Conservation (phyloP, 2,113 vertebrate species). For the Xiphophorus hellerii region DNA sequence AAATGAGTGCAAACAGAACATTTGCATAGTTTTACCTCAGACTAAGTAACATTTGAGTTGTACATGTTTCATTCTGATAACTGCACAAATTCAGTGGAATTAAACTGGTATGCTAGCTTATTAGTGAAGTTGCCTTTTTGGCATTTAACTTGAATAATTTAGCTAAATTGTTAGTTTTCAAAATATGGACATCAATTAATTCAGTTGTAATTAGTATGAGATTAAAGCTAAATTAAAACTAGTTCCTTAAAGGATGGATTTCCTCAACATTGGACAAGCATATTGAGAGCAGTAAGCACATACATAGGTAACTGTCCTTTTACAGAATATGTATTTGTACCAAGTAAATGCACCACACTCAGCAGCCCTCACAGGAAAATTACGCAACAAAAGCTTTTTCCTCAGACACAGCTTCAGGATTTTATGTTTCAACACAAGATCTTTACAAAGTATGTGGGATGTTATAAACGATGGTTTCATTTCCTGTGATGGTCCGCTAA, state of each 20-base stretch:
- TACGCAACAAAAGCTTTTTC: neutral
- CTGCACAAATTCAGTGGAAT: too few species aligned
- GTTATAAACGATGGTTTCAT: slow-evolving; percentile 39
- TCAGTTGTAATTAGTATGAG: neutral
- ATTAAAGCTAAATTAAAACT: too few species aligned
- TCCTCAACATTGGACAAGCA: too few species aligned
- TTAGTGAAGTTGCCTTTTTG: too few species aligned
- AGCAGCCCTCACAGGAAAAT: neutral
- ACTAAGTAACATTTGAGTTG: neutral
- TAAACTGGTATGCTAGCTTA: too few species aligned
- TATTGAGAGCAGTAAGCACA: too few species aligned
- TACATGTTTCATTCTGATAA: neutral
- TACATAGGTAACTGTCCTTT: slow-evolving; percentile 5
- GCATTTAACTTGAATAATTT: too few species aligned
- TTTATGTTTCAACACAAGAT: slow-evolving; percentile 32
- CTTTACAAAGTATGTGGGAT: slow-evolving; percentile 38
- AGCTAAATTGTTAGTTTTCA: neutral
- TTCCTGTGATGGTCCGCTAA: slow-evolving; percentile 27
- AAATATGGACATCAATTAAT: neutral
- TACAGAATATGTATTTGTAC: neutral
- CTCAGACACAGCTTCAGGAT: slow-evolving; percentile 6
- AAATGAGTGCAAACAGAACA: neutral
- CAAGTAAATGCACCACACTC: neutral
- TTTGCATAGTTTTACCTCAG: neutral
- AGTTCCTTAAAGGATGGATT: too few species aligned